A percentile compares a stretch with the other conserved stretches of the same genome.
These are phyloP conservation scores for Neomonachus schauinslandi DNA, from an alignment of 2,113 vertebrate species.

Conservation along the genomic window DNA sequence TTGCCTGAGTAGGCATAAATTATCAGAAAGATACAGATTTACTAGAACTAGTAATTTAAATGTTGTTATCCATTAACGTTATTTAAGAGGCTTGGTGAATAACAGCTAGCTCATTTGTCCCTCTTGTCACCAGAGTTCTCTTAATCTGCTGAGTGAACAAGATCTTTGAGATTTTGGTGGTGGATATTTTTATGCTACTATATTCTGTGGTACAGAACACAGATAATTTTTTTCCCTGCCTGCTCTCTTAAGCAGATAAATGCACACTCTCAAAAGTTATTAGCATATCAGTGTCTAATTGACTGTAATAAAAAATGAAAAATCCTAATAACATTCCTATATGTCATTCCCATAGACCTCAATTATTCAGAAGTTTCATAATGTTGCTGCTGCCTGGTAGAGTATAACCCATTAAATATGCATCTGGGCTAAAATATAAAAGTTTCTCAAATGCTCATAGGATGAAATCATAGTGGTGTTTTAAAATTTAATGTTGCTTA, in stretches of 20 bases:
- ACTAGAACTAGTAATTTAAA: constrained; percentile 57
- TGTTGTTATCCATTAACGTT: constrained; percentile 7
- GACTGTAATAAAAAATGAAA: constrained; percentile 82
- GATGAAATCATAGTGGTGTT: constrained; percentile 64
- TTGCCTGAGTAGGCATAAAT: constrained; percentile 57
- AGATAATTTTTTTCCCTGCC: constrained; percentile 48
- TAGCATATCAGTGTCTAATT: constrained; percentile 81
- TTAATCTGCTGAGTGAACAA: constrained; percentile 59
- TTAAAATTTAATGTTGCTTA: constrained; percentile 76
- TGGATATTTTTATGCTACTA: constrained; percentile 11
- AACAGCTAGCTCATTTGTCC: constrained; percentile 44
- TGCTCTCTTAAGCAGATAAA: constrained; percentile 74
- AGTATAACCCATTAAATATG: constrained; percentile 77
- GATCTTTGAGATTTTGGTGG: constrained; percentile 43
- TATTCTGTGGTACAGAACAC: constrained; percentile 11
- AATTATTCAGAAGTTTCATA: constrained; percentile 77
- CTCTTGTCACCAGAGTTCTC: not conserved
- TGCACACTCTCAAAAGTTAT: constrained; percentile 76
- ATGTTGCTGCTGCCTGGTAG: constrained; percentile 65
- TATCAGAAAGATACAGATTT: constrained; percentile 57
- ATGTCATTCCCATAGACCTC: constrained; percentile 74
- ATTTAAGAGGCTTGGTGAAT: constrained; percentile 47
- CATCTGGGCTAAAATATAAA: constrained; percentile 74
- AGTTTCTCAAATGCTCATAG: constrained; percentile 72
- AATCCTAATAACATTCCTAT: constrained; percentile 76